These are phyloP conservation scores for Graptemys geographica DNA, from an alignment of 2,797 vertebrate genomes.

Conservation along the genomic window DNA sequence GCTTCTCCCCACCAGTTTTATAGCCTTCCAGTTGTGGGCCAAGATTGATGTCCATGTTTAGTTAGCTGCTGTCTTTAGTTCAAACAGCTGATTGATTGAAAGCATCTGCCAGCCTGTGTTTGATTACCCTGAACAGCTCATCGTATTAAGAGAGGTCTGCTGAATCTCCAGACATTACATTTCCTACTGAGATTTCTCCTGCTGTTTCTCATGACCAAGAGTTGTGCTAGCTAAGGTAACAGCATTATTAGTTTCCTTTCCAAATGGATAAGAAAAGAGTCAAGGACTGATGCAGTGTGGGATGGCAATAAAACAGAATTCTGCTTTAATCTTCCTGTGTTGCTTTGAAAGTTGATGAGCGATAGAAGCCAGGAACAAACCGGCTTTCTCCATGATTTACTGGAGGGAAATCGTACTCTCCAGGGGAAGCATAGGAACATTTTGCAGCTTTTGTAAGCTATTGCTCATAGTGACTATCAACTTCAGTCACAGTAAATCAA, in stretches of 20 bases:
- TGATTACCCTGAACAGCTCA: background rate
- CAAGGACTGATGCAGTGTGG: background rate
- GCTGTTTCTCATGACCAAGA: background rate
- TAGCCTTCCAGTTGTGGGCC: background rate
- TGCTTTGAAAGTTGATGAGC: slow-evolving; percentile 35
- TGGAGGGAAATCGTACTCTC: background rate
- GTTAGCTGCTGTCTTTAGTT: slow-evolving; percentile 9
- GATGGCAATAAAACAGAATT: background rate
- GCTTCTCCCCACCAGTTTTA: background rate
- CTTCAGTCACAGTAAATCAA: slow-evolving; percentile 21
- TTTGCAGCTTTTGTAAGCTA: slow-evolving; percentile 11
- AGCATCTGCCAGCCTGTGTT: background rate
- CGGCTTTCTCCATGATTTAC: background rate
- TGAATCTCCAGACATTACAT: background rate
- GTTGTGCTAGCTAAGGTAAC: background rate
- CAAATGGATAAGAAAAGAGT: background rate
- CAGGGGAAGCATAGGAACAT: background rate
- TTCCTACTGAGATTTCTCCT: background rate
- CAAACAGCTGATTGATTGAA: background rate
- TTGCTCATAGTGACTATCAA: background rate
- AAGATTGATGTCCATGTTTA: background rate
- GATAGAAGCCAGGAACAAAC: slow-evolving; percentile 42
- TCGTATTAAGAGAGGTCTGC: background rate
- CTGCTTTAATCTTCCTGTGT: slow-evolving; percentile 28
- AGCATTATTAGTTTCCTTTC: slow-evolving; percentile 14